Base-by-base conservation (phyloP, 2,113 vertebrate species). In the Rhabdornis inornatus region DNA sequence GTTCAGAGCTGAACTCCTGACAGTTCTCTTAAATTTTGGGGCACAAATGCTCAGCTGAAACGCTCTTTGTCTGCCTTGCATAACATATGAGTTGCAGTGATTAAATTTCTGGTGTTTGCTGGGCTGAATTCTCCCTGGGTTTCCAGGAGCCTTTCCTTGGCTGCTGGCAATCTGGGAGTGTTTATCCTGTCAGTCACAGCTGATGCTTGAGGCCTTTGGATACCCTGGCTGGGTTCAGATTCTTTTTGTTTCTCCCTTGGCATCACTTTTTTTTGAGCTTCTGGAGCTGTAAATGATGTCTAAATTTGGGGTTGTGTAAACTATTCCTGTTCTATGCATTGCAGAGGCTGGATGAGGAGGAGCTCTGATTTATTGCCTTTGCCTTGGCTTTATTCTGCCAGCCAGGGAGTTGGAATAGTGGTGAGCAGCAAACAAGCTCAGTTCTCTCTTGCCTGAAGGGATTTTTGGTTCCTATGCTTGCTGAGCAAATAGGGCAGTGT, bases 101-200 rank as follows among this genome's bases (percentile, higher is more conserved):
- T 91, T 81, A 56, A 15, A 15, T 71, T 78, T 64, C 42, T 77
- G 10, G 8, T 82, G 60, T 92, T 35, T 68, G 83, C 87, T 42
- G 56, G 91, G 68, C 87, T 84, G 83, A 68, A 70, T 94, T 90
- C 80, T 33, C 71, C 4, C 35, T 60, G 49, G 80, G 95, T 94
- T 94, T 96, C 94, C 87, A 57, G 83, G 91, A 74, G 25, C 35
- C 5, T 87, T 83, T 83, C 42, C 65, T 24, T 76, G 59, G 49
- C 56, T 59, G 10, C n/a, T 87, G 85, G 49, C 83, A 78, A 13
- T 75, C 15, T 35, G 37, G 84, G 64, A 31, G 78, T 74, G 75
- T 95, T 92, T 60, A 15, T 75, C 71, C 50, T 24, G 90, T 83
- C 94, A 76, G 61, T 82, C 92, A 65, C 95, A 97, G 96, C 97